These are phyloP conservation scores for Diorhabda carinulata DNA, from an alignment of 1,140 invertebrate genomes.

Conservation along the genomic window DNA sequence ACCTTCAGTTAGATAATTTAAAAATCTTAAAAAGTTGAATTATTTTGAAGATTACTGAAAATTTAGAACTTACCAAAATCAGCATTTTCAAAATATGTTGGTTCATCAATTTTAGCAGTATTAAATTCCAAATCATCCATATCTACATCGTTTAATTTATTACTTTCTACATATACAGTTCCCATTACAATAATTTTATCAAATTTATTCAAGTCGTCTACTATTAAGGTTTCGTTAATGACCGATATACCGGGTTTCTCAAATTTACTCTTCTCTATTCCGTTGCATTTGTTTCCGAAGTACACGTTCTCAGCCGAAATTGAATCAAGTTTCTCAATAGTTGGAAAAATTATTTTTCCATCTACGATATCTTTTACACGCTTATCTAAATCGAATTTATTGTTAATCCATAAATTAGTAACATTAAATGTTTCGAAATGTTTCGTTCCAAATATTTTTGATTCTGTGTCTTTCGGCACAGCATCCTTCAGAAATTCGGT, in stretches of 20 bases:
- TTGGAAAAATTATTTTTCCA: slow-evolving; percentile 5
- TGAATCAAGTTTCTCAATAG: slow-evolving; percentile 20
- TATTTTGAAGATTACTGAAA: too few relatives aligned
- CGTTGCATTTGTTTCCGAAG: slow-evolving; percentile 30
- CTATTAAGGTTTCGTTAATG: slow-evolving; percentile 17
- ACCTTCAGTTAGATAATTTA: too few relatives aligned
- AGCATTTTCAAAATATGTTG: slow-evolving; percentile 39
- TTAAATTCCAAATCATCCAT: slow-evolving; percentile 41
- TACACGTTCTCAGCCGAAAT: slow-evolving; percentile 26
- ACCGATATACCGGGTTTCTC: slow-evolving; percentile 20
- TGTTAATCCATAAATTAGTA: slow-evolving; percentile 29
- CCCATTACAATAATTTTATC: slow-evolving; percentile 38
- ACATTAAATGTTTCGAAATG: slow-evolving; percentile 34
- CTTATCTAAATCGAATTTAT: slow-evolving; percentile 27
- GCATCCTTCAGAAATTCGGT: slow-evolving; percentile 29
- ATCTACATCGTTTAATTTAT: slow-evolving; percentile 44
- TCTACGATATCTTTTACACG: slow-evolving; percentile 4
- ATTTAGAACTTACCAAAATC: slow-evolving; percentile 44
- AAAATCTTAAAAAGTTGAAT: too few relatives aligned
- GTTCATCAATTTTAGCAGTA: slow-evolving; percentile 47
- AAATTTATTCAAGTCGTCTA: slow-evolving; percentile 42
- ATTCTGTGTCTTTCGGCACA: slow-evolving; percentile 20
- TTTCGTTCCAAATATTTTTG: slow-evolving; percentile 33
- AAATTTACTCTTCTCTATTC: slow-evolving; percentile 22
- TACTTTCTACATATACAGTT: slow-evolving; percentile 36